Percentiles rank a stretch among this genome's conserved stretches.
Conservation (phyloP, 2,113 vertebrate species). For the Embiotoca jacksoni region DNA sequence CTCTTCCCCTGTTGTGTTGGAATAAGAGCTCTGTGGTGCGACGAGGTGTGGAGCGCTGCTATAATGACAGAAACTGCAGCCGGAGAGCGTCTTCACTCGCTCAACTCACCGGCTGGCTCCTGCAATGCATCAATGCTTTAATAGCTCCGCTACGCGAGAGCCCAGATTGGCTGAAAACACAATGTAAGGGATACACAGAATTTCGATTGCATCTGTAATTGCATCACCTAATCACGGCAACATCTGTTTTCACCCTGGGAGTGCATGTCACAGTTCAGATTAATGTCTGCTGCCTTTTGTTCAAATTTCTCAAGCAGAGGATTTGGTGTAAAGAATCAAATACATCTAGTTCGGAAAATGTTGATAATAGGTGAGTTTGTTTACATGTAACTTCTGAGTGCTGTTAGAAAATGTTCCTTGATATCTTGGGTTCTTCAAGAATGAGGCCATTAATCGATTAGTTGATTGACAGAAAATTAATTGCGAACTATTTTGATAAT, state of each 20-base stretch:
- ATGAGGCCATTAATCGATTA: too few species aligned
- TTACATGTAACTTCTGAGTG: too few species aligned
- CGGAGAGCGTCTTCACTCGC: slow-evolving; percentile 68
- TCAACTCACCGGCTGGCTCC: slow-evolving; percentile 61
- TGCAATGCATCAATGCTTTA: slow-evolving; percentile 71
- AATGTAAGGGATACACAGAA: slow-evolving; percentile 40
- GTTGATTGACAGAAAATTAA: too few species aligned
- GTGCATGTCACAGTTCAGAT: slow-evolving; percentile 20
- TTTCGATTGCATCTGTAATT: slow-evolving; percentile 38
- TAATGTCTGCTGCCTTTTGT: slow-evolving; percentile 19
- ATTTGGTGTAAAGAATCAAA: background rate
- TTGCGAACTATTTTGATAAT: too few species aligned
- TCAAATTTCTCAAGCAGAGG: slow-evolving; percentile 1
- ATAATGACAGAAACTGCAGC: slow-evolving; percentile 73
- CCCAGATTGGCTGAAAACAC: slow-evolving; percentile 58
- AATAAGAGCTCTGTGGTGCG: slow-evolving; percentile 70
- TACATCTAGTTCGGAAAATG: background rate
- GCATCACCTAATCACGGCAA: slow-evolving; percentile 35
- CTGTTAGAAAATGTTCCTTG: too few species aligned
- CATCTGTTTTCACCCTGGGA: slow-evolving; percentile 30
- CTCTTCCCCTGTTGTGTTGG: slow-evolving; percentile 67
- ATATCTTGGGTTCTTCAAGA: too few species aligned
- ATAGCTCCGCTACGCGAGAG: slow-evolving; percentile 31
- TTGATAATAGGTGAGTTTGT: background rate
- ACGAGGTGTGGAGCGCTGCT: slow-evolving; percentile 65